Percentiles rank a stretch among this genome's conserved stretches.
These are phyloP conservation scores for Amia ocellicauda DNA, from an alignment of 2,113 vertebrate genomes.

Conservation along the genomic window DNA sequence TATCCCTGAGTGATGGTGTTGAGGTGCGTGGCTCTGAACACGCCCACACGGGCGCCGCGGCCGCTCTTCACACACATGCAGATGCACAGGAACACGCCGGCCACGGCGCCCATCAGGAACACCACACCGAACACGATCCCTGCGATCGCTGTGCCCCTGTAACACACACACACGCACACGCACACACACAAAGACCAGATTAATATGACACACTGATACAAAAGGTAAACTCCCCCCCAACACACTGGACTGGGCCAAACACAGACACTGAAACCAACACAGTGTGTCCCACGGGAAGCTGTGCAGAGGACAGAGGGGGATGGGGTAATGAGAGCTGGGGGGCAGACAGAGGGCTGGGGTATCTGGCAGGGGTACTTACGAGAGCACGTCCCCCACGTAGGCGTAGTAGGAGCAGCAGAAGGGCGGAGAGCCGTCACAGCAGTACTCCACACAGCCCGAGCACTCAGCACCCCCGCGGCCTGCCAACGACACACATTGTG, in stretches of 20 bases:
- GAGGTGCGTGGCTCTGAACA: conserved; percentile 71
- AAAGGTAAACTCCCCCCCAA: no score
- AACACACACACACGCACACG: conserved; percentile 18
- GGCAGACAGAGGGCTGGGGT: neutral
- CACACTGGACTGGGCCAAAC: no score
- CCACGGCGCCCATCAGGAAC: conserved; percentile 86
- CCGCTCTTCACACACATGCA: conserved; percentile 88
- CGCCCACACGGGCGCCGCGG: conserved; percentile 70
- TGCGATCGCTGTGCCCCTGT: conserved; percentile 84
- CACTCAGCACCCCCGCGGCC: conserved; percentile 74
- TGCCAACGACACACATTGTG: conserved; percentile 42
- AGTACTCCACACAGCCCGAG: conserved; percentile 81
- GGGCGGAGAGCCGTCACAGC: conserved; percentile 80
- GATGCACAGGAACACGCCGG: conserved; percentile 80
- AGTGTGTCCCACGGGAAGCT: conserved; percentile 32
- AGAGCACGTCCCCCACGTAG: conserved; percentile 88
- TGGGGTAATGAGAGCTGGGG: neutral
- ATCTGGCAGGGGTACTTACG: conserved; percentile 62
- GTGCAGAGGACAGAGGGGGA: conserved; percentile 27
- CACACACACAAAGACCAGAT: conserved; percentile 25
- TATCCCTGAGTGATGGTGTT: conserved; percentile 71
- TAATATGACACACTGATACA: no score
- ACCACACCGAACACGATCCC: conserved; percentile 89
- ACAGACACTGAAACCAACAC: conserved; percentile 28
- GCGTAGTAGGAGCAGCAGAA: conserved; percentile 94